Conservation (phyloP, 2,113 vertebrate genomes). For the Scophthalmus maximus region DNA sequence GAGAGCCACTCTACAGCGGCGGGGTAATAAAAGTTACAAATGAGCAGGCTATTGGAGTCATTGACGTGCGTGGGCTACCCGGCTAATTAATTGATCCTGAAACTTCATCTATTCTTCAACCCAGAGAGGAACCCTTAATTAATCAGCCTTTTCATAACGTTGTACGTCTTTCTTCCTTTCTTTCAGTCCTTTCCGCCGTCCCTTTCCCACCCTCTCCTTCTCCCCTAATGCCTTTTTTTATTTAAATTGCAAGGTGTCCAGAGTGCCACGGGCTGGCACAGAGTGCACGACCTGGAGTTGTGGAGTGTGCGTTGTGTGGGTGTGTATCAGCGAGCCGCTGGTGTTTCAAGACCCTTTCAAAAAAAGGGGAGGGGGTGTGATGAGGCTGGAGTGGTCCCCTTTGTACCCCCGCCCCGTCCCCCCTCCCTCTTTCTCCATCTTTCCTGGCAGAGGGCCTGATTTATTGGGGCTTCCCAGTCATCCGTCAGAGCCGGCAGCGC, state of each 20-base stretch:
- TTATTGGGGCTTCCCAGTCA: conserved; percentile 80
- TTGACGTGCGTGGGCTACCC: conserved; percentile 76
- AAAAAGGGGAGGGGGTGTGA: conserved; percentile 42
- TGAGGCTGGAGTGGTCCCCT: conserved; percentile 72
- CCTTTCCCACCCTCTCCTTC: neutral
- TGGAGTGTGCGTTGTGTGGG: conserved; percentile 27
- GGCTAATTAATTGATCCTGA: conserved; percentile 84
- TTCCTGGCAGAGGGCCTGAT: conserved; percentile 79
- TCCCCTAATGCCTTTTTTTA: conserved; percentile 1
- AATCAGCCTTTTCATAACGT: conserved; percentile 71
- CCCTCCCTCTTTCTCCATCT: conserved; percentile 62
- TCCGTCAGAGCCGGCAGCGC: conserved; percentile 73
- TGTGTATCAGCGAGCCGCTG: conserved; percentile 42
- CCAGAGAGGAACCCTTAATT: conserved; percentile 78
- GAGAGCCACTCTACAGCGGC: conserved; percentile 67
- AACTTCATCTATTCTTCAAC: conserved; percentile 82
- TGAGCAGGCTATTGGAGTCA: conserved; percentile 81
- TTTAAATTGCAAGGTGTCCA: conserved; percentile 68
- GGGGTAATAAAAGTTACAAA: conserved; percentile 85
- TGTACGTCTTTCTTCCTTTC: conserved; percentile 64
- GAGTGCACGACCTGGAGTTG: conserved; percentile 48
- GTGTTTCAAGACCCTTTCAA: conserved; percentile 69
- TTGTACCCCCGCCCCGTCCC: conserved; percentile 37
- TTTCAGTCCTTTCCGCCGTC: conserved; percentile 37
- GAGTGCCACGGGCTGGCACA: conserved; percentile 33